Percentiles rank a stretch among this genome's conserved stretches.
phyloP scores from a whole-genome alignment of 2,888 invertebrate species.

The Dynastes maya region DNA sequence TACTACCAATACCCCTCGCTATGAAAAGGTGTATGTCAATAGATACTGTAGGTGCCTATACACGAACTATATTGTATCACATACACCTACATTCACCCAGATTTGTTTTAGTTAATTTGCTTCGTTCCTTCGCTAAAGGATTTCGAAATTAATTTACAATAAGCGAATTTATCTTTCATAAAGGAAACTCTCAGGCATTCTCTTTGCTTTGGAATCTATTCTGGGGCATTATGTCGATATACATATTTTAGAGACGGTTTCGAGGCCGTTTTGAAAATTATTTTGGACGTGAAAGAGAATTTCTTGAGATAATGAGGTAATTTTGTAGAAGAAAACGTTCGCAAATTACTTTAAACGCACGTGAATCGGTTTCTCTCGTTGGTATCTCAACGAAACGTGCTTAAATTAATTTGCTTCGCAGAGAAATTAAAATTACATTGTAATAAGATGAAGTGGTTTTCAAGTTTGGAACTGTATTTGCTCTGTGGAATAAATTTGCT shows the following conservation, averaged over 20 bases:
- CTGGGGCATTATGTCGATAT: background rate
- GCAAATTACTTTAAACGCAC: background rate
- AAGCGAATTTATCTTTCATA: conserved; percentile 21
- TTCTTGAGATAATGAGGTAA: background rate
- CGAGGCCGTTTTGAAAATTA: background rate
- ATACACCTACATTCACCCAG: background rate
- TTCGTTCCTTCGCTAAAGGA: background rate
- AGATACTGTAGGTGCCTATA: conserved; percentile 5
- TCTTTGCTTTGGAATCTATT: conserved; percentile 4
- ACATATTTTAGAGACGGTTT: conserved; percentile 9
- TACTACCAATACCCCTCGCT: background rate
- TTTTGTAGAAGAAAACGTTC: background rate
- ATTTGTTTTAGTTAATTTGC: conserved; percentile 18
- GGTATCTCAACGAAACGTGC: background rate
- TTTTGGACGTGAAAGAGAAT: conserved; percentile 9
- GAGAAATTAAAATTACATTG: no score
- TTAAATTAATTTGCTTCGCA: background rate
- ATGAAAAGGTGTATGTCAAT: conserved; percentile 27
- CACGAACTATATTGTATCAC: conserved; percentile 1
- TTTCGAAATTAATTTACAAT: conserved; percentile 23
- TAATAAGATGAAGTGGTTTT: no score
- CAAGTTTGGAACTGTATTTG: no score
- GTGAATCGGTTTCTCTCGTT: background rate
- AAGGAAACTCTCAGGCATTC: background rate
- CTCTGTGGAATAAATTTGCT: background rate